Base-by-base conservation (phyloP, 1,140 invertebrate genomes). In the Pseudachorutes palmiensis region DNA sequence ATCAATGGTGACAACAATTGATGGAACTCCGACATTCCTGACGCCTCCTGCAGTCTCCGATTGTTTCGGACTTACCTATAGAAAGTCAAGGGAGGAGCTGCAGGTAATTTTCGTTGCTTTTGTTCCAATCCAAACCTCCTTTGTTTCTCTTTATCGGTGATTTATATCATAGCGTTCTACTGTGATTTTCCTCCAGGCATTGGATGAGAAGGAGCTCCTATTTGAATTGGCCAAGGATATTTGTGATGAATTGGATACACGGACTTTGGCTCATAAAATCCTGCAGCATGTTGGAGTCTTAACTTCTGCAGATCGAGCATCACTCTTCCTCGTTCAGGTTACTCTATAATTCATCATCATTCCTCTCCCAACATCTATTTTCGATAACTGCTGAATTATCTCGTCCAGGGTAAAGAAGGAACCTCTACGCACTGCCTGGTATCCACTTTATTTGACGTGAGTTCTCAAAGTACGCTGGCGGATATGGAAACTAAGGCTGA, bases 211-310 rank as follows among this genome's bases (percentile, higher is more conserved):
- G 77, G 91, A 97, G 80, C 84, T 97, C 58, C 94, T 97, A 77
- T 95, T 96, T 78, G 93, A 97, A 80, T 79, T 97, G 82, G 93
- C 94, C 75, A 83, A 96, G 80, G 93, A 96, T 78, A 96, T 97
- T 74, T 97, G 92, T 80, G 94, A 96, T 79, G 94, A 97, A 77
- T 79, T 97, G 74, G 94, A 97, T 75, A 88, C 97, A 24, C 85
- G 90, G 65, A 92, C 91, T 19, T 78, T 97, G 70, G 96, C 93
- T 77, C 92, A 96, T 81, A 97, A 97, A 80, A 97, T 97, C 75
- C 82, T 97, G 28, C 93, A 95, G 79, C 97, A 97, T 76, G 92
- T 97, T 24, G 91, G 90, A 72, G 91, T 94, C 62, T 80, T 97
- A 3, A 80, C 95, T 26, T 89, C 93, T 75, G 93, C 94, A 0